These are phyloP conservation scores for Chesias legatella DNA, from an alignment of 2,888 invertebrate species.

Conservation along the genomic window DNA sequence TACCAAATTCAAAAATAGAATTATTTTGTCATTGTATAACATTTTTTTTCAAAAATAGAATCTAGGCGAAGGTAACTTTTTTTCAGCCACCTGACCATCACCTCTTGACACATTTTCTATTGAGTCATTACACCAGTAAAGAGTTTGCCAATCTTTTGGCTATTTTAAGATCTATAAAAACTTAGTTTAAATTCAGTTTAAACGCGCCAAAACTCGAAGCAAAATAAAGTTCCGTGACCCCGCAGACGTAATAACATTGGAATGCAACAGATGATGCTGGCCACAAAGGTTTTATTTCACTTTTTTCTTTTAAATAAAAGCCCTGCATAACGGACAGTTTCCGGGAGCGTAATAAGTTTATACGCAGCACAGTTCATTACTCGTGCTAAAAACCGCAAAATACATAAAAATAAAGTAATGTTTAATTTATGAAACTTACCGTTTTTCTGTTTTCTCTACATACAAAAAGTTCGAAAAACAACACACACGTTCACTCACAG, in stretches of 20 bases:
- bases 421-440: conserved; percentile 70
- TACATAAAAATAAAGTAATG: conserved; percentile 31
- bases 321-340: conserved; percentile 54
- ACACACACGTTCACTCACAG: conserved; percentile 69
- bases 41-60: conserved; percentile 33
- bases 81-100: conserved; percentile 68
- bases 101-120: conserved; percentile 68
- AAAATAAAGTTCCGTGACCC: conserved; percentile 46
- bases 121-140: conserved; percentile 39
- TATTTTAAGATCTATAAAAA: conserved; percentile 55
- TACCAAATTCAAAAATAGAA: conserved; percentile 32
- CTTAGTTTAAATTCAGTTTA: conserved; percentile 9
- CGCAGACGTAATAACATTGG: conserved; percentile 65
- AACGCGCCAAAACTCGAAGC: conserved; percentile 52
- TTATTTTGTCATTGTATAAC: conserved; percentile 24
- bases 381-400: conserved; percentile 14
- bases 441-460: conserved; percentile 60
- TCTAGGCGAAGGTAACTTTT: conserved; percentile 69
- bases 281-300: conserved; percentile 64
- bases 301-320: conserved; percentile 56
- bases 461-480: conserved; percentile 60
- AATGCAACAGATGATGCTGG: conserved; percentile 70
- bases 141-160: conserved; percentile 52
- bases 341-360: conserved; percentile 45
- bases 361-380: conserved; percentile 12